A percentile compares a stretch with the other conserved stretches of the same genome.
Evolutionary conservation across 2,113 vertebrate species (phyloP).

Genomic region (Xerus inauris): DNA sequence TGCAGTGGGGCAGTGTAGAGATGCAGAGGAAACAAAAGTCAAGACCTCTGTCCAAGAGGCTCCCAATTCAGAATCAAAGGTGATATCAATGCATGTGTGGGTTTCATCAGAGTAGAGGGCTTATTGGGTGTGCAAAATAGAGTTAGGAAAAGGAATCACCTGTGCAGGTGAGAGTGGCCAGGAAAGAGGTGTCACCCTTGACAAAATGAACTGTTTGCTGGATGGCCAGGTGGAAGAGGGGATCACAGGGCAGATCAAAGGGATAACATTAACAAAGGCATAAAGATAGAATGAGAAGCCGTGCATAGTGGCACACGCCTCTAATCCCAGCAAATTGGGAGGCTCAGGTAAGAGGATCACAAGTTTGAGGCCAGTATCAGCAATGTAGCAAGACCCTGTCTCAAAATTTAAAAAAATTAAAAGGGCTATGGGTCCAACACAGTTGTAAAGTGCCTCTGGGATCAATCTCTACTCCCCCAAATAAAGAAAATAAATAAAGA

Average conservation of each 20-base stretch:
- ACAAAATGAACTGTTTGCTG: not conserved
- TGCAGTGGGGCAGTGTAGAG: not conserved
- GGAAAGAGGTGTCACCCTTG: not conserved
- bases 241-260: accelerated
- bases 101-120: not conserved
- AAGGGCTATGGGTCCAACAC: too few species aligned
- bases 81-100: accelerated
- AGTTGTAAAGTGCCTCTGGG: too few species aligned
- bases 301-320: too few species aligned
- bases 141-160: not conserved
- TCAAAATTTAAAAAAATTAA: too few species aligned
- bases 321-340: too few species aligned
- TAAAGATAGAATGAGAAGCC: accelerated
- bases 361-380: too few species aligned
- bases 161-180: not conserved
- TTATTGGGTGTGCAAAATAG: not conserved
- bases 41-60: not conserved
- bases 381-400: too few species aligned
- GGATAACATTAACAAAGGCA: not conserved
- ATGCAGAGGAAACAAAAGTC: slow-evolving; percentile 38
- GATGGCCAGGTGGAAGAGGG: not conserved
- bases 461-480: too few species aligned
- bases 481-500: too few species aligned
- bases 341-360: too few species aligned
- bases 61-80: not conserved